These are phyloP conservation scores for Biston betularia DNA, from an alignment of 2,888 invertebrate genomes.

Conservation along the genomic window DNA sequence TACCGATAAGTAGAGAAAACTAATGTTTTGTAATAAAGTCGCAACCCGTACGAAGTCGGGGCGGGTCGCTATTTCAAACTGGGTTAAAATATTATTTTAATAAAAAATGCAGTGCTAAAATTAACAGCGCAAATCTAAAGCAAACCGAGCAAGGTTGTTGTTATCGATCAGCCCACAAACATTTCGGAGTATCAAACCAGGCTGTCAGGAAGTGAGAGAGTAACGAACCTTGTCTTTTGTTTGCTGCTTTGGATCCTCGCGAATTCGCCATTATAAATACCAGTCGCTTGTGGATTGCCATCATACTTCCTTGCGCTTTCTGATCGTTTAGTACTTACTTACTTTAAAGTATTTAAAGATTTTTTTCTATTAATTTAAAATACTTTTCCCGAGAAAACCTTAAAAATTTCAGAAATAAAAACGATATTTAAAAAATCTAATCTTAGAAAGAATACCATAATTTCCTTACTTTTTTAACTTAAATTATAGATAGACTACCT, in stretches of 20 bases:
- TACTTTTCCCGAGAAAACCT: too few species aligned
- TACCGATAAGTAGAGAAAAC: too few species aligned
- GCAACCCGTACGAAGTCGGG: too few species aligned
- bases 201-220: constrained; percentile 72
- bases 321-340: constrained; percentile 65
- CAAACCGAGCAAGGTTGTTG: constrained; percentile 62
- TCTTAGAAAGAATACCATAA: too few species aligned
- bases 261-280: constrained; percentile 69
- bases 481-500: not conserved
- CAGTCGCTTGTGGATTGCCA: constrained; percentile 49
- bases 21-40: too few species aligned
- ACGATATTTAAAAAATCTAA: too few species aligned
- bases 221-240: constrained; percentile 73
- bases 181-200: constrained; percentile 66
- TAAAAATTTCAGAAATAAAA: constrained; percentile 20
- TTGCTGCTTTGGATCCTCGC: constrained; percentile 67
- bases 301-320: constrained; percentile 62
- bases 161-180: constrained; percentile 74
- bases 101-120: constrained; percentile 12
- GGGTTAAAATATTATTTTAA: not conserved
- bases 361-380: too few species aligned
- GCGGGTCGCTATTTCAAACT: too few species aligned
- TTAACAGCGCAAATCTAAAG: constrained; percentile 39
- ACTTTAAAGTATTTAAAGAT: too few species aligned
- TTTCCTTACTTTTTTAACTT: not conserved